phyloP scores from a whole-genome alignment of 2,797 vertebrate genomes.

The Novumbra hubbsi region DNA sequence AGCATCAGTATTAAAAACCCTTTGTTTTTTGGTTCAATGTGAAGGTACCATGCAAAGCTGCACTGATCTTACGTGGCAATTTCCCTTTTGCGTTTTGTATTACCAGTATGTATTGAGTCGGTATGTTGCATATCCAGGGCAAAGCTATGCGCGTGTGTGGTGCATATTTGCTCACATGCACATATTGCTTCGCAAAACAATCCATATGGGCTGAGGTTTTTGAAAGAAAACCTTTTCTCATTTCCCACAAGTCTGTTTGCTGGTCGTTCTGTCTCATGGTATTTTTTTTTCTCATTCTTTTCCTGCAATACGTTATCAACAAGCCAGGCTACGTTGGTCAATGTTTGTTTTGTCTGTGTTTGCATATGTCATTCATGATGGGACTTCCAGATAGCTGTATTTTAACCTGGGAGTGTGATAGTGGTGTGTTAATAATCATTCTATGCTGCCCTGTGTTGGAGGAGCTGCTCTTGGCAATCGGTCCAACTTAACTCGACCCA shows the following conservation, averaged over 20 bases:
- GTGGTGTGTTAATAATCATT: neutral
- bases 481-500: neutral
- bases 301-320: neutral
- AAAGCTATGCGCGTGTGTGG: constrained; percentile 38
- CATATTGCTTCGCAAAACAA: constrained; percentile 34
- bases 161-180: constrained; percentile 23
- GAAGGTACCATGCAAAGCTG: constrained; percentile 65
- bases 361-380: neutral
- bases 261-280: neutral
- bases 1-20: no score
- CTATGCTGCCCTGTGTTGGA: neutral
- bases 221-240: constrained; percentile 9
- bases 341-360: neutral
- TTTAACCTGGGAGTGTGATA: neutral
- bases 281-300: neutral
- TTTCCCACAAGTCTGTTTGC: neutral
- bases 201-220: constrained; percentile 48
- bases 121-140: constrained; percentile 52
- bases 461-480: neutral
- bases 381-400: neutral
- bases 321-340: neutral
- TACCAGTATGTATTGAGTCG: constrained; percentile 52
- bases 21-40: constrained; percentile 34
- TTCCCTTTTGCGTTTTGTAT: constrained; percentile 55
- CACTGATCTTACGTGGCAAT: constrained; percentile 35